Conservation (phyloP, 2,888 invertebrate species). For the Cosmorhoe ocellata region DNA sequence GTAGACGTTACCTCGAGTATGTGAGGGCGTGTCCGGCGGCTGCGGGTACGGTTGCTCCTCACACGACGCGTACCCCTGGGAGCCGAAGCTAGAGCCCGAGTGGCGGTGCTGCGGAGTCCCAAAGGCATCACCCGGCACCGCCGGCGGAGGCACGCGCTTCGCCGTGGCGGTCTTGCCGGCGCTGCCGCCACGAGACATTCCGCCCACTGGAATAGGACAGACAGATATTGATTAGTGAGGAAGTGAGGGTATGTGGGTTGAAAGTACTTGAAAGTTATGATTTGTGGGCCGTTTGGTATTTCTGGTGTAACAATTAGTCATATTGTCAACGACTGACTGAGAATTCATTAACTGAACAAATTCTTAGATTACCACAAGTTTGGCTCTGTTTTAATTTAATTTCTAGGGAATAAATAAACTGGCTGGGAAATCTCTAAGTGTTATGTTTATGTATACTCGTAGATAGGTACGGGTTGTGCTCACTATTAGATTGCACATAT, state of each 20-base stretch:
- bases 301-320: too few relatives aligned
- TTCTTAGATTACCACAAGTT: too few relatives aligned
- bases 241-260: slow-evolving; percentile 1
- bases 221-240: slow-evolving; percentile 25
- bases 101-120: slow-evolving; percentile 85
- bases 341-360: too few relatives aligned
- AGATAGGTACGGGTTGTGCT: too few relatives aligned
- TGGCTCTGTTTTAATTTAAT: too few relatives aligned
- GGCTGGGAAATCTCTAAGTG: too few relatives aligned
- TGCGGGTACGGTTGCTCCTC: slow-evolving; percentile 88
- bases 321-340: too few relatives aligned
- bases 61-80: slow-evolving; percentile 88
- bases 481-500: too few relatives aligned
- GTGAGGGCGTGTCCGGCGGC: slow-evolving; percentile 83
- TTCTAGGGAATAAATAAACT: too few relatives aligned
- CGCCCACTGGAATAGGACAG: slow-evolving; percentile 89
- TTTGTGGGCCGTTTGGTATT: too few relatives aligned
- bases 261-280: neutral
- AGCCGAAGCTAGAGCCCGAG: slow-evolving; percentile 91
- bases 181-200: slow-evolving; percentile 90
- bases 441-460: too few relatives aligned
- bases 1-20: slow-evolving; percentile 72
- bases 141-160: slow-evolving; percentile 95
- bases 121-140: slow-evolving; percentile 90
- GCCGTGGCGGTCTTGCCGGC: slow-evolving; percentile 91